Conservation (phyloP, 2,888 invertebrate species). For the Masnerella sp. region DNA sequence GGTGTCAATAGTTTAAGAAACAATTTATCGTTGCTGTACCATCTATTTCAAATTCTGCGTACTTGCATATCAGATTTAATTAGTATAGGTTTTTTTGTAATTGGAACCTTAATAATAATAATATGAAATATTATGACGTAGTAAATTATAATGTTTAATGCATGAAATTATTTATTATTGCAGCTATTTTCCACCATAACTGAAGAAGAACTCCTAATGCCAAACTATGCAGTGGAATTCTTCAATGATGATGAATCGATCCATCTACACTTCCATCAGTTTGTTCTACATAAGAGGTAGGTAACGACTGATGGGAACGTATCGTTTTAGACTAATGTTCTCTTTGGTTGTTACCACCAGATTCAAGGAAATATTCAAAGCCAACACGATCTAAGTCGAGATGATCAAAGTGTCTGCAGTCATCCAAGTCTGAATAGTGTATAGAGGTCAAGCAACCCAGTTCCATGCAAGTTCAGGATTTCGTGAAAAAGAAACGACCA, state of each 20-base stretch:
- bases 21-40: not conserved
- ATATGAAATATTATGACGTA: too few species aligned
- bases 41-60: too few species aligned
- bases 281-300: slow-evolving; percentile 75
- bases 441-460: too few species aligned
- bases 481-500: too few species aligned
- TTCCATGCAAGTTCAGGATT: too few species aligned
- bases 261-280: slow-evolving; percentile 57
- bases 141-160: too few species aligned
- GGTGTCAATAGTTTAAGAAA: not conserved
- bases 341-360: slow-evolving; percentile 78
- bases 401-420: too few species aligned
- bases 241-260: slow-evolving; percentile 57
- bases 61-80: not conserved
- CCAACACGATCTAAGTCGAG: too few species aligned
- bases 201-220: slow-evolving; percentile 77
- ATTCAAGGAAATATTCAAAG: too few species aligned
- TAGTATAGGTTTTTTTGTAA: not conserved
- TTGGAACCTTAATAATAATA: not conserved
- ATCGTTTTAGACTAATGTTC: slow-evolving; percentile 72
- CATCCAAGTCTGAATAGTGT: too few species aligned
- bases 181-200: too few species aligned
- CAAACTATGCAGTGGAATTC: slow-evolving; percentile 76
- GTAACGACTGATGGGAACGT: slow-evolving; percentile 77
- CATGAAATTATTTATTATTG: too few species aligned